phyloP scores from a whole-genome alignment of 2,797 vertebrate species.

The Liparis tanakae region DNA sequence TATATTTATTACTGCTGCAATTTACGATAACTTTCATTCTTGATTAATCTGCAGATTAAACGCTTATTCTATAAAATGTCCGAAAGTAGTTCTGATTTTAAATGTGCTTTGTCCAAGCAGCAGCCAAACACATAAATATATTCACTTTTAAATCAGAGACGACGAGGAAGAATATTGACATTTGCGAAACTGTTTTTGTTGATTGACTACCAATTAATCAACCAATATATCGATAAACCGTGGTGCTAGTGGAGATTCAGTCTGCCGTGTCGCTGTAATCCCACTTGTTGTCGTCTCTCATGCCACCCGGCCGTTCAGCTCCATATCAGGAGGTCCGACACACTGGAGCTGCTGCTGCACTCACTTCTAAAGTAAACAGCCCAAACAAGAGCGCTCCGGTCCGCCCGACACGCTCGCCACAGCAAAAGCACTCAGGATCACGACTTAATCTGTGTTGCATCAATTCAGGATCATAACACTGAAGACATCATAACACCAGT shows the following conservation, averaged over 20 bases:
- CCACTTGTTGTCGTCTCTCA: neutral
- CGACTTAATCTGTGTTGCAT: slow-evolving; percentile 37
- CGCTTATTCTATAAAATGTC: neutral
- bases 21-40: neutral
- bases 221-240: neutral
- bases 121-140: neutral
- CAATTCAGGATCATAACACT: slow-evolving; percentile 30
- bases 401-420: slow-evolving; percentile 12
- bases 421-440: slow-evolving; percentile 28
- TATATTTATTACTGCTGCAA: neutral
- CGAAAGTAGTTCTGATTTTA: neutral
- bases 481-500: slow-evolving; percentile 42
- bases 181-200: neutral
- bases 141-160: neutral
- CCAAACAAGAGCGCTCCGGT: slow-evolving; percentile 22
- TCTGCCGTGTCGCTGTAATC: neutral
- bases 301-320: neutral
- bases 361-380: slow-evolving; percentile 36
- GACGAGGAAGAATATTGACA: neutral
- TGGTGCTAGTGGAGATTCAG: neutral
- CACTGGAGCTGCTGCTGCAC: slow-evolving; percentile 10
- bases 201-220: neutral
- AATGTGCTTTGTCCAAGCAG: neutral
- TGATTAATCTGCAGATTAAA: neutral
- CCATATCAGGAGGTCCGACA: slow-evolving; percentile 24